Conservation (phyloP, 1,140 invertebrate genomes). For the Pseudoatta argentina region DNA sequence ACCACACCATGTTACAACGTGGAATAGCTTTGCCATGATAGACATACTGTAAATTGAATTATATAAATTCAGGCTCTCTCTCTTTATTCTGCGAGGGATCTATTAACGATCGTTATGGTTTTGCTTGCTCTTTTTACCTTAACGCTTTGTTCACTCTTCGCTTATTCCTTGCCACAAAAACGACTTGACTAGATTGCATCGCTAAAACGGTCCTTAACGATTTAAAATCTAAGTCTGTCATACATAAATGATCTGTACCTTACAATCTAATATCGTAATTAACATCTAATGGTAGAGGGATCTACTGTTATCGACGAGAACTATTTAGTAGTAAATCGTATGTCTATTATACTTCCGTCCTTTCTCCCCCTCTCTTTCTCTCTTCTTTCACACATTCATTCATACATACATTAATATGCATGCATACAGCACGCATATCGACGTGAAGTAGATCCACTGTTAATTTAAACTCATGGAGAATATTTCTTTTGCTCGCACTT, state of each 20-base stretch:
- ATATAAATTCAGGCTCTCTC: conserved; percentile 73
- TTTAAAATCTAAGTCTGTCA: conserved; percentile 80
- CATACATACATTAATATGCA: conserved; percentile 57
- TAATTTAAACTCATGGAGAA: conserved; percentile 49
- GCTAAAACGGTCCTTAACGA: conserved; percentile 81
- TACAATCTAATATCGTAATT: conserved; percentile 80
- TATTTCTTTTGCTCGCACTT: conserved; percentile 19
- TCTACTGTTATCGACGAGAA: conserved; percentile 79
- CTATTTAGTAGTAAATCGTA: conserved; percentile 76
- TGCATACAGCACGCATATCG: conserved; percentile 29
- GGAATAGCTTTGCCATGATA: conserved; percentile 72
- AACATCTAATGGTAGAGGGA: conserved; percentile 85
- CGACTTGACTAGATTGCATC: conserved; percentile 85
- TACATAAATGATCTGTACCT: conserved; percentile 80
- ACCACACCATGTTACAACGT: conserved; percentile 75
- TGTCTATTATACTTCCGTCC: conserved; percentile 57
- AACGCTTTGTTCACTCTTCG: conserved; percentile 15
- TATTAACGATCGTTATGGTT: conserved; percentile 68
- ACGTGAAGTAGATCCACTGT: conserved; percentile 31
- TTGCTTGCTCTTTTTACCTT: conserved; percentile 20
- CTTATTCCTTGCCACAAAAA: conserved; percentile 45
- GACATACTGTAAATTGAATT: conserved; percentile 74
- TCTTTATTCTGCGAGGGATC: conserved; percentile 72
- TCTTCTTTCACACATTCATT: conserved; percentile 44
- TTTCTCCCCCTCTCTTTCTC: conserved; percentile 42